phyloP scores from a whole-genome alignment of 2,888 invertebrate genomes.

The Aproaerema taeniolella region DNA sequence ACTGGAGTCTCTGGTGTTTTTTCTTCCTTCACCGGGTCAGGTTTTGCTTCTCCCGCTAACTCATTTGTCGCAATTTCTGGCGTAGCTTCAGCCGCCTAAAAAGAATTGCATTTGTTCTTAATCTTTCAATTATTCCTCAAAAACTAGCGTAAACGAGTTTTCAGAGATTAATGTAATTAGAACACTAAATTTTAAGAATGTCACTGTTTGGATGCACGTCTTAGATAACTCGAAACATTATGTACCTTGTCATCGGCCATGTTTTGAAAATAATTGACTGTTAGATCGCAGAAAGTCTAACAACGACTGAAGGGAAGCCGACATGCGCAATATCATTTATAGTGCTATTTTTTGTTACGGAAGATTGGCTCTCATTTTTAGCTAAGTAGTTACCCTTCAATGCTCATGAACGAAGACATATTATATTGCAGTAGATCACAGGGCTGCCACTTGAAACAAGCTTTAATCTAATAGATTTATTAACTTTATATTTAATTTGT shows the following conservation, averaged over 20 bases:
- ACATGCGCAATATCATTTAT: constrained; percentile 49
- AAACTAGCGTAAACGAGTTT: too few relatives aligned
- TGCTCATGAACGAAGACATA: constrained; percentile 50
- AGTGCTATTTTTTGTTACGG: constrained; percentile 48
- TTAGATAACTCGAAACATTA: too few relatives aligned
- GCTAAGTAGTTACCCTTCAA: constrained; percentile 57
- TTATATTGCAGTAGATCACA: constrained; percentile 41
- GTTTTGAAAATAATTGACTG: constrained; percentile 22
- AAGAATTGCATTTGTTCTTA: constrained; percentile 9
- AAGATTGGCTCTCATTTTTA: constrained; percentile 54
- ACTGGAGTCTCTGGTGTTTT: constrained; percentile 71
- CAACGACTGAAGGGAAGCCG: constrained; percentile 50
- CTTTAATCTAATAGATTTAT: too few relatives aligned
- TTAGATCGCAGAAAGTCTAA: constrained; percentile 29
- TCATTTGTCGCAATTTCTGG: constrained; percentile 49
- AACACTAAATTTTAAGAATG: too few relatives aligned
- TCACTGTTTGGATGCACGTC: too few relatives aligned
- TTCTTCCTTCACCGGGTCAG: constrained; percentile 46
- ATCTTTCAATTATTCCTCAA: too few relatives aligned
- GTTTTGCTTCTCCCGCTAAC: constrained; percentile 46
- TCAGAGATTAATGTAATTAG: too few relatives aligned
- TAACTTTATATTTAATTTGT: too few relatives aligned
- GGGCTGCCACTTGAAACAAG: constrained; percentile 46
- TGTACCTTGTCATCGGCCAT: constrained; percentile 62
- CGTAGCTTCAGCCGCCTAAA: constrained; percentile 57